A percentile compares a stretch with the other conserved stretches of the same genome.
phyloP scores from a whole-genome alignment of 2,888 invertebrate genomes.

The Urechis unicinctus region DNA sequence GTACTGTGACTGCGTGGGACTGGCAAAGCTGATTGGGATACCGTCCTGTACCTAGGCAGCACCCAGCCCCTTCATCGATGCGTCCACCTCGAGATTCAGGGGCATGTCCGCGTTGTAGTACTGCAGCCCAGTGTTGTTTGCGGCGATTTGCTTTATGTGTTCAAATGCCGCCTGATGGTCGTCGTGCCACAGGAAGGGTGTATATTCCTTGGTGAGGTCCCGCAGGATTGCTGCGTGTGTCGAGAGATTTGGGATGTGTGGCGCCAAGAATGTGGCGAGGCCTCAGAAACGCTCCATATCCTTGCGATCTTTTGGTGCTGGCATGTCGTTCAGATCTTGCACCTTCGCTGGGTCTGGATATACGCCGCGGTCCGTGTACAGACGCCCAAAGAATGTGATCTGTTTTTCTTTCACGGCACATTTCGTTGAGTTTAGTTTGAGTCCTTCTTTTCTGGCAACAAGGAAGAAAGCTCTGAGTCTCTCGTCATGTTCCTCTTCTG shows the following conservation, averaged over 20 bases:
- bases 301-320: background rate
- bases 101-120: slow-evolving; percentile 1
- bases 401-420: background rate
- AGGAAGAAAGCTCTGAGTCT: background rate
- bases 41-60: slow-evolving; percentile 8
- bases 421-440: background rate
- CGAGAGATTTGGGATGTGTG: slow-evolving; percentile 7
- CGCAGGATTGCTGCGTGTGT: slow-evolving; percentile 6
- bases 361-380: background rate
- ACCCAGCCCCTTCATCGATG: slow-evolving; percentile 20
- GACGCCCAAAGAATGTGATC: background rate
- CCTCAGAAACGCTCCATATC: slow-evolving; percentile 15
- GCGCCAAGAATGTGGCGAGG: slow-evolving; percentile 9
- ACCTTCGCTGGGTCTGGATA: background rate
- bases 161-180: background rate
- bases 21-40: slow-evolving; percentile 10
- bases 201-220: slow-evolving; percentile 9
- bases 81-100: slow-evolving; percentile 20
- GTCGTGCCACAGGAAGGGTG: background rate
- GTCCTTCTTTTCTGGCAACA: background rate
- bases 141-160: background rate
- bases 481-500: background rate
- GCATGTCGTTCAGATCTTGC: background rate
- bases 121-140: slow-evolving; percentile 3
- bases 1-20: slow-evolving; percentile 17